Conservation (phyloP, 2,113 vertebrate species). For the Malurus alboscapulatus region DNA sequence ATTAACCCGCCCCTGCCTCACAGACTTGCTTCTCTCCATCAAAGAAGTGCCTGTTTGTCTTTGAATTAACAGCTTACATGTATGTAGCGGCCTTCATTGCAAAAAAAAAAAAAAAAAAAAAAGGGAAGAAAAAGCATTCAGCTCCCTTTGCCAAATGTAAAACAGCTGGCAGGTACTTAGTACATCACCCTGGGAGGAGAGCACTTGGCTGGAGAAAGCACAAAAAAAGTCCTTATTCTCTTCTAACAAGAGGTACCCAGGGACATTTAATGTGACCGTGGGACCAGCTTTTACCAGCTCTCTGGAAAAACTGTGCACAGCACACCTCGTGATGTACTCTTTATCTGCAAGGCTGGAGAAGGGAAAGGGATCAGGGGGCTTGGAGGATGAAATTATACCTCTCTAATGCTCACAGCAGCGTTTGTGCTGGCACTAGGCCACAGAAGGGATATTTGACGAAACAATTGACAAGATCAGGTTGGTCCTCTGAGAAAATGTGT, state of each 20-base stretch:
- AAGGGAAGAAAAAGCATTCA: neutral
- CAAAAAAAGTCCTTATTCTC: neutral
- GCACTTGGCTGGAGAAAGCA: neutral
- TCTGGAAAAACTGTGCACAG: neutral
- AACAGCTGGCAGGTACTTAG: slow-evolving; percentile 36
- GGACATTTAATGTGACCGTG: neutral
- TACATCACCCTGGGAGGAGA: neutral
- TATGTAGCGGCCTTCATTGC: neutral
- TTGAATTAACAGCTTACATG: slow-evolving; percentile 41
- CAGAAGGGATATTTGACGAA: neutral
- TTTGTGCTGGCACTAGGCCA: neutral
- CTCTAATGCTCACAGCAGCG: neutral
- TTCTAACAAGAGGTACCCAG: neutral
- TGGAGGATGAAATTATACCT: neutral
- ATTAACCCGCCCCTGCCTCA: slow-evolving; percentile 30
- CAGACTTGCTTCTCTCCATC: neutral
- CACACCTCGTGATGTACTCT: neutral
- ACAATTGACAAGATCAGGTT: neutral
- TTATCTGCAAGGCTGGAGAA: neutral
- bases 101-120: neutral
- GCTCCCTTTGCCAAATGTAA: slow-evolving; percentile 6
- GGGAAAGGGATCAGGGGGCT: neutral
- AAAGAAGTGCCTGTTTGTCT: slow-evolving; percentile 7
- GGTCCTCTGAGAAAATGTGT: neutral
- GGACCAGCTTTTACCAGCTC: neutral